Conservation (phyloP, 2,888 invertebrate species). For the Venustoraphidia nigricollis region DNA sequence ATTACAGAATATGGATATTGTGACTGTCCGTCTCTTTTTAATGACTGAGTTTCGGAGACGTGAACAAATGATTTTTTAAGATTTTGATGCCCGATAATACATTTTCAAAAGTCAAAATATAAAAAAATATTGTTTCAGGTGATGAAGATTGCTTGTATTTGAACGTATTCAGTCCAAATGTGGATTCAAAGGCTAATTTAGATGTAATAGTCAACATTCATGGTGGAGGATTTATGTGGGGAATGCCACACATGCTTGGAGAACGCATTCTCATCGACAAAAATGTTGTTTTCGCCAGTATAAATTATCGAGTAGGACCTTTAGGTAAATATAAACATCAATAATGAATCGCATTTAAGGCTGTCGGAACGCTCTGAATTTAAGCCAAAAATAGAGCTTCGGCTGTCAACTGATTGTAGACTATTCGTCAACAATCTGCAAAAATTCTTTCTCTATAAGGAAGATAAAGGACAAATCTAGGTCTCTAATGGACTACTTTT, state of each 20-base stretch:
- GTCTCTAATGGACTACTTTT: no score
- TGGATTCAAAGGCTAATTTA: conserved; percentile 26
- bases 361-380: no score
- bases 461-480: no score
- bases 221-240: conserved; percentile 55
- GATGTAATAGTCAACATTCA: conserved; percentile 52
- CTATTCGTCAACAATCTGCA: no score
- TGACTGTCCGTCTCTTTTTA: no score
- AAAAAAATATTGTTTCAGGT: conserved; percentile 25
- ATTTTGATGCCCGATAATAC: not conserved
- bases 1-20: no score
- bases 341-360: not conserved
- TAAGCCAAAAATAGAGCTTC: no score
- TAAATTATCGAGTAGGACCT: conserved; percentile 56
- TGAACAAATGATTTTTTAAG: no score
- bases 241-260: conserved; percentile 35
- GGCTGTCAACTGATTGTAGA: no score
- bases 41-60: no score
- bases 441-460: no score
- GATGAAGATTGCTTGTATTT: conserved; percentile 45
- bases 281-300: conserved; percentile 47
- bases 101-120: not conserved
- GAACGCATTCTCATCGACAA: conserved; percentile 42
- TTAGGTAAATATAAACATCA: conserved; percentile 30
- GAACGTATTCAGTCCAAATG: conserved; percentile 38